Evolutionary conservation across 1,140 invertebrate species (phyloP).

Genomic region (Plectrocnemia conspersa): DNA sequence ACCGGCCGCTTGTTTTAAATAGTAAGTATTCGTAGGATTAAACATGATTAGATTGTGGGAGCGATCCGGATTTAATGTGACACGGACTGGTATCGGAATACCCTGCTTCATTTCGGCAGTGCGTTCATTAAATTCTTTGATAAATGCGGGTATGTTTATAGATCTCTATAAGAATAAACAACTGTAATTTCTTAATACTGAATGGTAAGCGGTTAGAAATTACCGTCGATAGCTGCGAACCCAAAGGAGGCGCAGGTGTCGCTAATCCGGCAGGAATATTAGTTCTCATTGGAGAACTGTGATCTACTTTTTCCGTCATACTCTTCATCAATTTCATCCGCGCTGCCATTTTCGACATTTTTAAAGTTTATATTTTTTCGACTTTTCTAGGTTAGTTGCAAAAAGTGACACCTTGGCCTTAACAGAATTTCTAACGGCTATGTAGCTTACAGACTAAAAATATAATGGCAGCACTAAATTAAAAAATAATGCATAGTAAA

Average conservation of each 20-base stretch:
- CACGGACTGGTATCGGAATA: constrained; percentile 78
- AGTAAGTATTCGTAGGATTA: constrained; percentile 80
- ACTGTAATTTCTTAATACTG: not conserved
- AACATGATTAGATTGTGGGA: constrained; percentile 79
- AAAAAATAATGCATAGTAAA: not conserved
- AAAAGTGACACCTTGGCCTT: not conserved
- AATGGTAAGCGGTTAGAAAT: not conserved
- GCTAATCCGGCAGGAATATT: constrained; percentile 86
- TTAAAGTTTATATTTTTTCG: constrained; percentile 34
- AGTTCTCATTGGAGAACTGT: constrained; percentile 66
- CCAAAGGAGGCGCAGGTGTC: constrained; percentile 80
- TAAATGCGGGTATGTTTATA: constrained; percentile 93
- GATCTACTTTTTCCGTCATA: constrained; percentile 66
- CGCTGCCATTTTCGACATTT: constrained; percentile 68
- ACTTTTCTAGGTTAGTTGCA: not conserved
- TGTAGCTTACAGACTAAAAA: not conserved
- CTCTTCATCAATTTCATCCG: constrained; percentile 66
- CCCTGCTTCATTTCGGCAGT: constrained; percentile 92
- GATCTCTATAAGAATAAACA: constrained; percentile 65
- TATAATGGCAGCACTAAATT: not conserved
- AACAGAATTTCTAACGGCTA: not conserved
- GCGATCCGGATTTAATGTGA: constrained; percentile 81
- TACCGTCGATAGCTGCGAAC: constrained; percentile 82
- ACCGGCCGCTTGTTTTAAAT: constrained; percentile 93
- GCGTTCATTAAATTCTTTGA: constrained; percentile 96